Evolutionary conservation across 92 coral and sea anemone species (phyloP), one percentile per base, ranked within the genome.

Genomic region (Siderastrea radians): DNA sequence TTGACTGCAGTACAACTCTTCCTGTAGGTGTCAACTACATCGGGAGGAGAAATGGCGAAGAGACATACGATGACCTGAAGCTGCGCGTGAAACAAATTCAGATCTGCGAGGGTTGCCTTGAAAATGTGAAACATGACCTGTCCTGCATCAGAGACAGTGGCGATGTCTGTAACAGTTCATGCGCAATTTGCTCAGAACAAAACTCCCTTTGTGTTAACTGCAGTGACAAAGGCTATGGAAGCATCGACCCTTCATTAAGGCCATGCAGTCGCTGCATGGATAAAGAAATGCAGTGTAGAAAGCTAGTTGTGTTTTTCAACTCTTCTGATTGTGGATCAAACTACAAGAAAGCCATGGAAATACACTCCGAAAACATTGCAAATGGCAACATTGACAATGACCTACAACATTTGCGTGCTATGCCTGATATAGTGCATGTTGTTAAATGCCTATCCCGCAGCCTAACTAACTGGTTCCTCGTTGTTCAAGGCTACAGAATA

Each of bases 1-100:
- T 78, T 54, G 84, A 79, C 84, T 79, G 69, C 84, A 79, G 84
- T 59, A 79, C 84, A 54, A 58, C 88, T 72, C 81, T 73, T 84
- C 88, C 88, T 84, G 81, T 72, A 48, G 88, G 88, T 73, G 88
- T 43, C 44, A 84, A 84, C 88, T 72, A 84, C 88, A 84, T 84
- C 69, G 82, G 72, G 57, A 84, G 53, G 74, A 84, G 88, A 84
- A 84, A 84, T 72, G 88, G 81, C 57, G 82, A 73, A 11, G 80
- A 84, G 72, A 84, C 88, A 71, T 73, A 84, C 46, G 58, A 84
- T 72, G 88, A 72, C 72, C 54, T 72, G 81, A 73, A 72, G 88
- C 80, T 84, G 80, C 59, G 82, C 58, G 81, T 73, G 49, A 84
- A 84, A 84, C 82, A 84, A 74, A 84, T 84, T 84, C 81, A 84